phyloP scores from a whole-genome alignment of 2,113 vertebrate species.

The Platichthys stellatus region DNA sequence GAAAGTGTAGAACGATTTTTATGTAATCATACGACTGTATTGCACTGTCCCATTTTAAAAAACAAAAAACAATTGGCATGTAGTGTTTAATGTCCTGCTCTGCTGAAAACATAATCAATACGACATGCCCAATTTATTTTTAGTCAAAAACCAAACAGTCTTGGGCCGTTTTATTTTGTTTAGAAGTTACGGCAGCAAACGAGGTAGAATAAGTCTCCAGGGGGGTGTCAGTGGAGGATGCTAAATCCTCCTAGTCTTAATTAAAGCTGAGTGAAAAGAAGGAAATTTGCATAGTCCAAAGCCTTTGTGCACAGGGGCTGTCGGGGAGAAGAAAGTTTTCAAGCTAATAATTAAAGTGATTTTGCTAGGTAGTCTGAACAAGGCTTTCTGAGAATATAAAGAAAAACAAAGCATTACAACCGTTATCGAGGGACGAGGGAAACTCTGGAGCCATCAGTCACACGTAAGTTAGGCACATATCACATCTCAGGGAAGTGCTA shows the following conservation, averaged over 20 bases:
- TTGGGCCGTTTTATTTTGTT: slow-evolving; percentile 50
- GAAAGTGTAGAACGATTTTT: not conserved
- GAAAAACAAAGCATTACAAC: slow-evolving; percentile 38
- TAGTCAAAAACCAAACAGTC: slow-evolving; percentile 28
- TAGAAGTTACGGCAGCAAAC: slow-evolving; percentile 45
- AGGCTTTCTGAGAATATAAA: slow-evolving; percentile 41
- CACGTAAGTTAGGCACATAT: slow-evolving; percentile 5
- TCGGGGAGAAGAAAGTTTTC: slow-evolving; percentile 52
- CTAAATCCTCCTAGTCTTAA: slow-evolving; percentile 76
- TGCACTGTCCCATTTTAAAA: not conserved
- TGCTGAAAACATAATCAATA: slow-evolving; percentile 33
- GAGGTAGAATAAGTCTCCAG: slow-evolving; percentile 57
- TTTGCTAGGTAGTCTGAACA: slow-evolving; percentile 48
- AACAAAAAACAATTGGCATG: slow-evolving; percentile 26
- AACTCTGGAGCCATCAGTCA: not conserved
- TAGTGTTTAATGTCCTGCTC: slow-evolving; percentile 18
- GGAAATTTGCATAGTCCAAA: slow-evolving; percentile 51
- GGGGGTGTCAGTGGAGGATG: slow-evolving; percentile 54
- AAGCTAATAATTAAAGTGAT: slow-evolving; percentile 66
- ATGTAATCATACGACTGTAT: not conserved
- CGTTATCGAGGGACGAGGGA: slow-evolving; percentile 4
- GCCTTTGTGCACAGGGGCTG: slow-evolving; percentile 43
- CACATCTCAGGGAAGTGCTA: not conserved
- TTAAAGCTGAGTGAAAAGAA: slow-evolving; percentile 66
- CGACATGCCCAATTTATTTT: slow-evolving; percentile 37